Evolutionary conservation across 2,797 vertebrate genomes (phyloP), one percentile per base, ranked within the genome.

Genomic region (Diglossa cyanea): DNA sequence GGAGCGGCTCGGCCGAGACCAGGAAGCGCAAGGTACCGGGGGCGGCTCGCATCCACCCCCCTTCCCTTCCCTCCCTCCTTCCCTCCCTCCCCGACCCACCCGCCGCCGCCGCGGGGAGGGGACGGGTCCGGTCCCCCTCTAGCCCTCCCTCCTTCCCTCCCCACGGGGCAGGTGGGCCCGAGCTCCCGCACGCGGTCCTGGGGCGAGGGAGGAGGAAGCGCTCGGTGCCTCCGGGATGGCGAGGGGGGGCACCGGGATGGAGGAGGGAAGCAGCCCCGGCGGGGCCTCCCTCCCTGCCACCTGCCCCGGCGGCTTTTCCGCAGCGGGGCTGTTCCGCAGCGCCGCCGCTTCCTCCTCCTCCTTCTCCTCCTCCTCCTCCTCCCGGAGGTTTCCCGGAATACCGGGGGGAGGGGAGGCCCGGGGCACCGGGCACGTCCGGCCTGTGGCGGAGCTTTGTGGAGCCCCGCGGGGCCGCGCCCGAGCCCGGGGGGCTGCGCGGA

Each of bases 1-100:
- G 99, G 99, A 99, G 98, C 97, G 99, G 99, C 88, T 98, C 98
- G 91, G 98, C 98, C 76, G 99, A 99, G 98, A 99, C 99, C 97
- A 98, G 99, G 97, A 99, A 99, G 98, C 98, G 99, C 94, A 99
- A 99, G 99, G 99, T 99, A 98, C 73, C 90, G 83, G 57, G 75
- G 24, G 72, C 83, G 89, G 80, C 84, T 58, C 73, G 61, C 85
- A 76, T 82, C 88, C 90, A 77, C 71, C 26, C 62, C 51, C 70
- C n/a, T n/a, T 75, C 57, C 65, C 37, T 24, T 16, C 62, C 67
- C 30, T 25, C 68, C 55, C 42, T 63, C 44, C 50, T 17, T 75
- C 58, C 83, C 26, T 60, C 75, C 71, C 67, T n/a, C 26, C 48
- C 58, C 50, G 28, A 30, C 73, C 83, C 67, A 73, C 68, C 67